phyloP scores from a whole-genome alignment of 2,888 invertebrate genomes.

The Trissoscelio sp. region DNA sequence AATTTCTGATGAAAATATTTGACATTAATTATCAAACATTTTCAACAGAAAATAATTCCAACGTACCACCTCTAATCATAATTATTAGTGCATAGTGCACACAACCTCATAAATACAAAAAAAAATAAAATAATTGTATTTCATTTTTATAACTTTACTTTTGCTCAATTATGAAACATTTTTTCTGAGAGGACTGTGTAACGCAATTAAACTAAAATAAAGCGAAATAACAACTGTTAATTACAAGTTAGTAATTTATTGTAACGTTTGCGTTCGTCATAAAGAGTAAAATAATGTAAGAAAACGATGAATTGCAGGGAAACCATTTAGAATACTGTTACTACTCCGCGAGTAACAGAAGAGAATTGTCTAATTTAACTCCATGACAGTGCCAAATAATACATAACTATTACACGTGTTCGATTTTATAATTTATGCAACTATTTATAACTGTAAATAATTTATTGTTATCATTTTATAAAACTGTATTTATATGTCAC shows the following conservation, averaged over 20 bases:
- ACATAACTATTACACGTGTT: constrained; percentile 24
- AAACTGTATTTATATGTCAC: constrained; percentile 50
- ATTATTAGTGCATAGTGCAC: too few species aligned
- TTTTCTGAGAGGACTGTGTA: background rate
- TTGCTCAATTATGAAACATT: too few species aligned
- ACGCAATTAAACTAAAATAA: background rate
- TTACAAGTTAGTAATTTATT: background rate
- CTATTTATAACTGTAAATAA: constrained; percentile 50
- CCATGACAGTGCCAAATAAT: constrained; percentile 62
- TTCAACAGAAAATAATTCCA: too few species aligned
- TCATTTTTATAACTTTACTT: too few species aligned
- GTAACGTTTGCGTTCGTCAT: background rate
- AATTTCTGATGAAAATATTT: too few species aligned
- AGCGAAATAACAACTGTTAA: background rate
- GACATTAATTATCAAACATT: too few species aligned
- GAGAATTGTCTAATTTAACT: constrained; percentile 20
- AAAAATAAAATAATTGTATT: too few species aligned
- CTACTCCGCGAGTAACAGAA: constrained; percentile 15
- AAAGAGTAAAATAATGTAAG: background rate
- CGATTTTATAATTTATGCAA: constrained; percentile 38
- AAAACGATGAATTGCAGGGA: constrained; percentile 26
- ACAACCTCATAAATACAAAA: too few species aligned
- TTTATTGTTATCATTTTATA: constrained; percentile 54
- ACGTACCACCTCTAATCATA: too few species aligned
- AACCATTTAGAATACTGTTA: constrained; percentile 21